Conservation (phyloP, 2,113 vertebrate genomes). For the Prionailurus viverrinus region DNA sequence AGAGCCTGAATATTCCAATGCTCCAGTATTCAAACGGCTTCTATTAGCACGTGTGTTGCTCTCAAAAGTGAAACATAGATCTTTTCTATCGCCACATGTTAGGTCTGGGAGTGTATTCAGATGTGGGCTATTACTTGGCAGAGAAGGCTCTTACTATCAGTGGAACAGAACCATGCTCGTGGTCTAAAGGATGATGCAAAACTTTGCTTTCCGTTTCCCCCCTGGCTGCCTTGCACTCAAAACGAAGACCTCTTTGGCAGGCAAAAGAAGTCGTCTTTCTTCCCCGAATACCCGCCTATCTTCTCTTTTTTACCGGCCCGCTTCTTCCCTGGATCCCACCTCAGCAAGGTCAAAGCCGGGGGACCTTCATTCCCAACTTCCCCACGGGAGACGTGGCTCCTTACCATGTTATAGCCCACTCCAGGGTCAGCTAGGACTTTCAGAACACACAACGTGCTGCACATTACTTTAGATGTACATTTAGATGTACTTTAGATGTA, state of each 20-base stretch:
- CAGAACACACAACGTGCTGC: background rate
- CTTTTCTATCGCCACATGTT: background rate
- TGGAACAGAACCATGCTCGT: background rate
- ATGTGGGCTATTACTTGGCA: background rate
- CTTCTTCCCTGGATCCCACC: background rate
- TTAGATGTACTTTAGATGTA: background rate
- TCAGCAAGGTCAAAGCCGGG: background rate
- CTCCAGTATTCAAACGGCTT: background rate
- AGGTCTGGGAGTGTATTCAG: background rate
- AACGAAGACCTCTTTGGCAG: background rate
- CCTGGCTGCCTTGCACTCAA: background rate
- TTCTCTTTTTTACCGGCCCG: background rate
- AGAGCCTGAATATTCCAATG: background rate
- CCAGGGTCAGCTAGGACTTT: background rate
- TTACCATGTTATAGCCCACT: background rate
- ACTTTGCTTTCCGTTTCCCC: background rate
- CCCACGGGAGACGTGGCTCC: background rate
- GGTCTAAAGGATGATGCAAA: background rate
- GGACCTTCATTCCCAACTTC: background rate
- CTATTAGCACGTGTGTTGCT: background rate
- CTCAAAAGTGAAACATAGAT: background rate
- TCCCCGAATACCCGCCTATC: background rate
- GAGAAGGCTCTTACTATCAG: background rate
- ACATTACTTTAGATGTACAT: background rate
- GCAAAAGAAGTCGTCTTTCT: background rate